Evolutionary conservation across 1,140 invertebrate genomes (phyloP).

Genomic region (Hesperophylax magnus): DNA sequence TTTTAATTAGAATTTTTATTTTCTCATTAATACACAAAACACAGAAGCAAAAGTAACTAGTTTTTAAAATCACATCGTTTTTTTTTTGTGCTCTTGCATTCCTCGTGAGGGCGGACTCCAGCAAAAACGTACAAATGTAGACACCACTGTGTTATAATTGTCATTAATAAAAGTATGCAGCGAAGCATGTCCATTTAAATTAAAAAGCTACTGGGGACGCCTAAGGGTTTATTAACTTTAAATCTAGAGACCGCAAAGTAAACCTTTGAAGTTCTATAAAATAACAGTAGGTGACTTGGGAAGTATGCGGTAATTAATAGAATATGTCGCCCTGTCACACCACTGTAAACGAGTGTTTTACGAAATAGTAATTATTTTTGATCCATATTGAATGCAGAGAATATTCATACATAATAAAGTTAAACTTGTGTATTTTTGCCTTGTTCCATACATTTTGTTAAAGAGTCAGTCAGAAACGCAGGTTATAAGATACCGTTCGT

Average conservation of each 20-base stretch:
- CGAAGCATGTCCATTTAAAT: slow-evolving; percentile 8
- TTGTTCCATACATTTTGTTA: too few species aligned
- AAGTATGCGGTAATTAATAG: too few species aligned
- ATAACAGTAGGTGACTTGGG: neutral
- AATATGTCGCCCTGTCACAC: too few species aligned
- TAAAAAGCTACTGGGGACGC: neutral
- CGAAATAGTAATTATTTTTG: too few species aligned
- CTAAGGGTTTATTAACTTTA: neutral
- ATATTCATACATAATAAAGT: too few species aligned
- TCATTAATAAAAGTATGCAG: slow-evolving; percentile 6
- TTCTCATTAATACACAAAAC: neutral
- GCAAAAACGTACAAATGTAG: neutral
- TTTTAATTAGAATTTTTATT: neutral
- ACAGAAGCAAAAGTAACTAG: neutral
- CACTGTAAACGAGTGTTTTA: too few species aligned
- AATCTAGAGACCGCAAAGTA: neutral
- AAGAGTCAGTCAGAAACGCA: too few species aligned
- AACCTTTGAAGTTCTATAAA: neutral
- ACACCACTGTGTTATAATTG: neutral
- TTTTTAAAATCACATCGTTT: neutral
- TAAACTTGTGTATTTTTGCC: too few species aligned
- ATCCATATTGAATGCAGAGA: too few species aligned
- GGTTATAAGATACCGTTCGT: too few species aligned
- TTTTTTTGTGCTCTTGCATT: neutral
- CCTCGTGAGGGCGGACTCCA: neutral